Evolutionary conservation across 1,140 invertebrate genomes (phyloP).

Genomic region (Octopus bimaculoides): DNA sequence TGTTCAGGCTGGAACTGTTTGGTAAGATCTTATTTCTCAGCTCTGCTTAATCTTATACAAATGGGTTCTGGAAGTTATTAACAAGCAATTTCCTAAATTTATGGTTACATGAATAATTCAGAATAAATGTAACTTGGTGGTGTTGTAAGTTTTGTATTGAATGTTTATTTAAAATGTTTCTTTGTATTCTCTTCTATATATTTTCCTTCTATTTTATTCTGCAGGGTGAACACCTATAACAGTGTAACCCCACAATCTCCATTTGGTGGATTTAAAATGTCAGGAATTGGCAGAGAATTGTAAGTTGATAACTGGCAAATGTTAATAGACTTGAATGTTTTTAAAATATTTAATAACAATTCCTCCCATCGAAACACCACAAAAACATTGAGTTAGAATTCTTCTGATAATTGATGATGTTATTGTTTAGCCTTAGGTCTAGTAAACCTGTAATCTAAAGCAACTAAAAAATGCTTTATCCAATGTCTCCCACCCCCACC

Average conservation of each 20-base stretch:
- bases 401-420: not conserved
- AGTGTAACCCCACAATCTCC: slow-evolving; percentile 32
- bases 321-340: not conserved
- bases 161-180: not conserved
- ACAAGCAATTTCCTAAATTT: not conserved
- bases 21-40: slow-evolving; percentile 60
- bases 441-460: not conserved
- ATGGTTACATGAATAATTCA: not conserved
- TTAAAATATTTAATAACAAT: not conserved
- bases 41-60: not conserved
- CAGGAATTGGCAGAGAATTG: slow-evolving; percentile 41
- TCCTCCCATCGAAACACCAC: not conserved
- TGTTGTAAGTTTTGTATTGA: too few relatives aligned
- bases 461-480: not conserved
- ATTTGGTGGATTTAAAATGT: slow-evolving; percentile 48
- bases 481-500: not conserved
- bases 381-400: not conserved
- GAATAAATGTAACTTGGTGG: too few relatives aligned
- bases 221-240: slow-evolving; percentile 43
- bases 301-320: slow-evolving; percentile 24
- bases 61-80: not conserved
- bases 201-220: not conserved
- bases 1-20: slow-evolving; percentile 83
- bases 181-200: not conserved
- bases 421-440: not conserved